Percentiles rank a stretch among this genome's conserved stretches.
phyloP scores from a whole-genome alignment of 2,888 invertebrate genomes.

The Gymnosoma rotundatum region DNA sequence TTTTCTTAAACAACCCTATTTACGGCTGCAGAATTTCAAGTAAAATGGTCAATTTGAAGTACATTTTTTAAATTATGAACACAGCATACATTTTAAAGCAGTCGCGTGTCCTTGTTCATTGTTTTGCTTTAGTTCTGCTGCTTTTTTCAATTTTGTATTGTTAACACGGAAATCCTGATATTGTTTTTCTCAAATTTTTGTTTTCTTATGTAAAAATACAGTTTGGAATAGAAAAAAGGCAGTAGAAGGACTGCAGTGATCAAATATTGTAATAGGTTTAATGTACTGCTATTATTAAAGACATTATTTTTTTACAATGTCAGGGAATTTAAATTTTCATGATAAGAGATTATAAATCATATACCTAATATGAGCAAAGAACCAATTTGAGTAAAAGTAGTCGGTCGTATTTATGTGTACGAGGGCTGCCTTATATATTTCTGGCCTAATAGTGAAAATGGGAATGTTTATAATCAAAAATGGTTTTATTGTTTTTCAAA shows the following conservation, averaged over 20 bases:
- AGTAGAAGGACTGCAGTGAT: neutral
- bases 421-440: too few species aligned
- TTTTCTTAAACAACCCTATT: conserved; percentile 4
- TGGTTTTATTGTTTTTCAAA: too few species aligned
- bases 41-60: neutral
- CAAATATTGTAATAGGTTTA: neutral
- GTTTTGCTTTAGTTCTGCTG: conserved; percentile 27
- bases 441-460: too few species aligned
- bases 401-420: too few species aligned
- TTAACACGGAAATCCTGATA: conserved; percentile 55
- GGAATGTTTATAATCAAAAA: too few species aligned
- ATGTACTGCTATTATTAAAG: neutral
- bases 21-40: neutral
- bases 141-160: neutral
- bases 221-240: neutral
- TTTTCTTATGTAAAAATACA: conserved; percentile 9
- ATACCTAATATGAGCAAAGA: too few species aligned
- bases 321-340: neutral
- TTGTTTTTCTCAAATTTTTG: conserved; percentile 30
- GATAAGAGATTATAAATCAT: neutral
- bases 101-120: conserved; percentile 59
- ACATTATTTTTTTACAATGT: neutral
- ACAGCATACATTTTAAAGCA: conserved; percentile 54
- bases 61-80: conserved; percentile 54
- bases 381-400: too few species aligned